Percentiles rank a stretch among this genome's conserved stretches.
Conservation (phyloP, 2,797 vertebrate genomes). For the Gila robusta region DNA sequence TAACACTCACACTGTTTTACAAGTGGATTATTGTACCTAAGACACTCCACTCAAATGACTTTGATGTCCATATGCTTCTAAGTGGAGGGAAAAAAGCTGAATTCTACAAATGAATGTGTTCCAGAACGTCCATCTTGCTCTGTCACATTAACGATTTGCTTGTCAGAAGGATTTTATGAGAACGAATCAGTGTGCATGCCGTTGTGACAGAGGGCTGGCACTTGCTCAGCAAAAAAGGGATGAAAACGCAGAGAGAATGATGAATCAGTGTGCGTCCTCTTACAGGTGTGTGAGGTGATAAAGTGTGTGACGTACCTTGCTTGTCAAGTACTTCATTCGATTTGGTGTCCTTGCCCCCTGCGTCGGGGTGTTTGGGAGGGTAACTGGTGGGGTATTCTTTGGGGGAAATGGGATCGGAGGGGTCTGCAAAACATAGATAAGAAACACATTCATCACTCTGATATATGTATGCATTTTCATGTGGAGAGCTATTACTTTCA, state of each 20-base stretch:
- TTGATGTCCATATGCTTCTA: slow-evolving; percentile 67
- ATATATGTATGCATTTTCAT: slow-evolving; percentile 30
- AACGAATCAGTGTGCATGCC: slow-evolving; percentile 44
- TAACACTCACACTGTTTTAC: slow-evolving; percentile 69
- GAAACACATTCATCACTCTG: slow-evolving; percentile 43
- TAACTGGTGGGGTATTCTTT: slow-evolving; percentile 88
- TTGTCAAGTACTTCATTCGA: slow-evolving; percentile 76
- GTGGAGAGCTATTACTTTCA: slow-evolving; percentile 48
- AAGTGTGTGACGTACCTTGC: slow-evolving; percentile 68
- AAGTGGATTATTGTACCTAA: slow-evolving; percentile 73
- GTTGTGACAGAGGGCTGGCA: slow-evolving; percentile 28
- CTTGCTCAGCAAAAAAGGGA: slow-evolving; percentile 32
- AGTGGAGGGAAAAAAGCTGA: slow-evolving; percentile 51
- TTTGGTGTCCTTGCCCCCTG: slow-evolving; percentile 83
- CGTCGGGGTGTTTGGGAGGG: slow-evolving; percentile 84
- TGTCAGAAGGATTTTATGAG: slow-evolving; percentile 29
- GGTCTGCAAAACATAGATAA: slow-evolving; percentile 81
- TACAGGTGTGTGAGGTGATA: slow-evolving; percentile 27
- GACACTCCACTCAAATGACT: slow-evolving; percentile 63
- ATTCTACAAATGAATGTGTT: slow-evolving; percentile 51
- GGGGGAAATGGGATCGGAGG: slow-evolving; percentile 84
- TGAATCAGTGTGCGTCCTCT: background rate
- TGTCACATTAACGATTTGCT: slow-evolving; percentile 30
- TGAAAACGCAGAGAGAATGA: slow-evolving; percentile 16
- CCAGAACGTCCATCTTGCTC: slow-evolving; percentile 23